A percentile compares a stretch with the other conserved stretches of the same genome.
phyloP scores from a whole-genome alignment of 2,797 vertebrate species.

The Gallinago solitaria region DNA sequence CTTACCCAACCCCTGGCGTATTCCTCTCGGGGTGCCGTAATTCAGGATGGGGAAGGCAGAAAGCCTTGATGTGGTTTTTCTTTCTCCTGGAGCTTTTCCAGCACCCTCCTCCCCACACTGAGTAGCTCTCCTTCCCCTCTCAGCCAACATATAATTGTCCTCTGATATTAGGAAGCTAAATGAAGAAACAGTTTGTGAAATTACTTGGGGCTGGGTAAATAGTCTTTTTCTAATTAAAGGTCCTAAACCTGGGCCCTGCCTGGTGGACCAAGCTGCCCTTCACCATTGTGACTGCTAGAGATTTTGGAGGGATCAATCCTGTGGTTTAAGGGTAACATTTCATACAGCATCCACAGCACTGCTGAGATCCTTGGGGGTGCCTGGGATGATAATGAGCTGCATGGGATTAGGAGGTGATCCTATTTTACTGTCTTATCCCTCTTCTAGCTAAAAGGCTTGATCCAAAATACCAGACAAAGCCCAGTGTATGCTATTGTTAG shows the following conservation, averaged over 20 bases:
- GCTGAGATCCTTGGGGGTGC: not conserved
- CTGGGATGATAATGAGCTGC: not conserved
- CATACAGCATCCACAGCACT: not conserved
- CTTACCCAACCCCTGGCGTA: not conserved
- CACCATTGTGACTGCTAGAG: accelerated
- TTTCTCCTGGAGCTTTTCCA: not conserved
- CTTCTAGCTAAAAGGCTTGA: not conserved
- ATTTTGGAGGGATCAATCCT: not conserved
- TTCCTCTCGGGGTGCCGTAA: not conserved
- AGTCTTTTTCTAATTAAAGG: not conserved
- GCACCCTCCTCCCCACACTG: not conserved
- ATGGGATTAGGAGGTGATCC: not conserved
- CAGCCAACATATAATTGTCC: not conserved
- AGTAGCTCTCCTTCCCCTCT: not conserved
- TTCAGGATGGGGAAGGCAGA: not conserved
- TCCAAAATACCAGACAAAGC: not conserved
- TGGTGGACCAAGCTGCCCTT: not conserved
- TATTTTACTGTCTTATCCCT: not conserved
- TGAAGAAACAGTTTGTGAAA: not conserved
- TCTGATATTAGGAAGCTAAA: not conserved
- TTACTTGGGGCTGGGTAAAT: not conserved
- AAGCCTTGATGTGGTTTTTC: slow-evolving; percentile 31
- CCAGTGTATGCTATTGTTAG: not conserved
- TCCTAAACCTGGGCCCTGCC: not conserved
- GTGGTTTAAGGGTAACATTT: not conserved